Conservation (phyloP, 1,140 invertebrate species). For the Penaeus chinensis region DNA sequence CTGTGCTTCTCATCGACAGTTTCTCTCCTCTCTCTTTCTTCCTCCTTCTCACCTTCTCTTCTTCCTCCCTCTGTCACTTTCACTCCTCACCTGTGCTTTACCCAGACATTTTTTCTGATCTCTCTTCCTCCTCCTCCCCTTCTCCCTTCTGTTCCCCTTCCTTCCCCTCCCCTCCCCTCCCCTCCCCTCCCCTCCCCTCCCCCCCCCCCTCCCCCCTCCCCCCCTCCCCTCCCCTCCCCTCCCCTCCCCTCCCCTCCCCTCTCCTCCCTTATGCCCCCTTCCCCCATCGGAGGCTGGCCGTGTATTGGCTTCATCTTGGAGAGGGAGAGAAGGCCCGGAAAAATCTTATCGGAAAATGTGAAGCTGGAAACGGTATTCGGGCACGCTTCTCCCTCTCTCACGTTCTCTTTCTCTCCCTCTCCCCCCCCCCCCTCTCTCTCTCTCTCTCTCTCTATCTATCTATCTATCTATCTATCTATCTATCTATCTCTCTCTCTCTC, state of each 20-base stretch:
- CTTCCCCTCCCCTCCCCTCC: neutral
- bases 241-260: neutral
- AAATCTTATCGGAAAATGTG: too few relatives aligned
- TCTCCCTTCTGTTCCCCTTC: neutral
- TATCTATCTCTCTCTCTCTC: too few relatives aligned
- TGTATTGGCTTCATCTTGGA: neutral
- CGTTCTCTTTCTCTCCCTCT: too few relatives aligned
- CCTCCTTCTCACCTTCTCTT: neutral
- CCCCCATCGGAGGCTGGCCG: neutral
- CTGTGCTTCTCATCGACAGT: too few relatives aligned
- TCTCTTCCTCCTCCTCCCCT: neutral
- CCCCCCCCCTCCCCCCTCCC: neutral
- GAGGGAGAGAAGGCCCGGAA: too few relatives aligned
- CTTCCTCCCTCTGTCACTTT: slow-evolving; percentile 9
- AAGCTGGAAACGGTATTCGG: too few relatives aligned
- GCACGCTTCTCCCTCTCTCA: too few relatives aligned
- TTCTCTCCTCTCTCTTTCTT: too few relatives aligned
- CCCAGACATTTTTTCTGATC: neutral
- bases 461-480: too few relatives aligned
- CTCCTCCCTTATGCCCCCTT: neutral
- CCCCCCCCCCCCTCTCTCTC: too few relatives aligned
- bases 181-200: too few relatives aligned
- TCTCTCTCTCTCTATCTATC: too few relatives aligned
- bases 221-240: neutral
- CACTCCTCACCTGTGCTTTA: slow-evolving; percentile 16